Conservation (phyloP, 2,113 vertebrate genomes). For the Acinonyx jubatus region DNA sequence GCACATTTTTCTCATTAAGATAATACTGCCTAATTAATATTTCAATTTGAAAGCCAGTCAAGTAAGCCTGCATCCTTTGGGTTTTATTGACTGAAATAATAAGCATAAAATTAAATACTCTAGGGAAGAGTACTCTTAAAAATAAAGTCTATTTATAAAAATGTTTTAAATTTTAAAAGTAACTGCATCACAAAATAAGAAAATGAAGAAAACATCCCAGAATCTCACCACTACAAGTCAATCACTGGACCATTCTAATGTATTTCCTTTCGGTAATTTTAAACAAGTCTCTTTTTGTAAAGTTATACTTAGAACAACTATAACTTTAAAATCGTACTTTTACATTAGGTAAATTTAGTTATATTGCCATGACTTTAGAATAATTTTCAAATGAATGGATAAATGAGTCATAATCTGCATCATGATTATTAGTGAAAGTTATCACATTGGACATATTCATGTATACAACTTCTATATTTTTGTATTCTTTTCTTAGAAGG, state of each 20-base stretch:
- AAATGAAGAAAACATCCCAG: not conserved
- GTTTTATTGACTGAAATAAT: constrained; percentile 38
- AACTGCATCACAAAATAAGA: not conserved
- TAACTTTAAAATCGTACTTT: not conserved
- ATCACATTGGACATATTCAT: not conserved
- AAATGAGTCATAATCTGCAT: not conserved
- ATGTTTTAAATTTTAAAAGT: not conserved
- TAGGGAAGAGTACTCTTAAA: not conserved
- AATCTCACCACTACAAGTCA: not conserved
- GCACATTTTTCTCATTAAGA: constrained; percentile 23
- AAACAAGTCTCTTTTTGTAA: not conserved
- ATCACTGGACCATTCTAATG: rapidly evolving
- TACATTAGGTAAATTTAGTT: not conserved
- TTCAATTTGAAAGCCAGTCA: constrained; percentile 49
- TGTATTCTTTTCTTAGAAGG: not conserved
- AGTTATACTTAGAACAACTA: not conserved
- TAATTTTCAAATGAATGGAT: not conserved
- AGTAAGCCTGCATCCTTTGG: not conserved
- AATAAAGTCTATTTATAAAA: constrained; percentile 11
- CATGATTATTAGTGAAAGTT: not conserved
- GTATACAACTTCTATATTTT: not conserved
- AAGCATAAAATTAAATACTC: constrained; percentile 46
- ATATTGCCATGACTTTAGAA: not conserved
- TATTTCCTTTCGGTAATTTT: not conserved
- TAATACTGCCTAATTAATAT: constrained; percentile 22